A percentile compares a stretch with the other conserved stretches of the same genome.
phyloP scores from a whole-genome alignment of 1,140 invertebrate genomes.

The Lucilia cuprina region DNA sequence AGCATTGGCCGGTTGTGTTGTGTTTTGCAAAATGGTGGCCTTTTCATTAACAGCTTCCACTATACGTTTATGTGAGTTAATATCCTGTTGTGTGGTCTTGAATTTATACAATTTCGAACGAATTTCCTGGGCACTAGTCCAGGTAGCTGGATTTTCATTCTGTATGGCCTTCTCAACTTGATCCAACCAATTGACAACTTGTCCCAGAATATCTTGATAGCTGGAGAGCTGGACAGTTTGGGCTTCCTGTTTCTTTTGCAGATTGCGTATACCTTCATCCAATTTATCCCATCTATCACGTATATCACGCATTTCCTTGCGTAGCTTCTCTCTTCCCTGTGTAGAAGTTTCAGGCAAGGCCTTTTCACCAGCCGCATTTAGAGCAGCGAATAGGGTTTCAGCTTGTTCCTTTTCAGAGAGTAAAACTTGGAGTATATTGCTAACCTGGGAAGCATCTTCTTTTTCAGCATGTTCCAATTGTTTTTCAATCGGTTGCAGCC shows the following conservation, averaged over 20 bases:
- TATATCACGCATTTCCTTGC: conserved; percentile 78
- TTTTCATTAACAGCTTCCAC: conserved; percentile 90
- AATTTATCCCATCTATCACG: conserved; percentile 87
- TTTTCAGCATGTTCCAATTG: conserved; percentile 73
- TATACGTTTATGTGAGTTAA: conserved; percentile 85
- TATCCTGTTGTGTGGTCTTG: conserved; percentile 88
- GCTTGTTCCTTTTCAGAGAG: conserved; percentile 84
- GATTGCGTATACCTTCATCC: conserved; percentile 78
- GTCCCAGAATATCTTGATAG: conserved; percentile 85
- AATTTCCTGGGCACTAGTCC: conserved; percentile 82
- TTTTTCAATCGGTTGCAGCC: conserved; percentile 80
- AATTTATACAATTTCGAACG: conserved; percentile 85
- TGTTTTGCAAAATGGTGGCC: conserved; percentile 67
- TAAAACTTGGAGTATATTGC: conserved; percentile 75
- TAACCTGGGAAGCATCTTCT: conserved; percentile 64
- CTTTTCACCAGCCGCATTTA: conserved; percentile 82
- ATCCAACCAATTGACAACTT: conserved; percentile 85
- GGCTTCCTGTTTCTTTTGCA: conserved; percentile 84
- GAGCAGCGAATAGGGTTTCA: conserved; percentile 74
- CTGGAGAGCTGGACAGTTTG: conserved; percentile 83
- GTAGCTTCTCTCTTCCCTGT: conserved; percentile 84
- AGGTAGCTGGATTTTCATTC: conserved; percentile 73
- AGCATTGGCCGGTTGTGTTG: conserved; percentile 66
- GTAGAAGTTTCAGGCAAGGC: conserved; percentile 90
- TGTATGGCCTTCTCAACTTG: conserved; percentile 83